Percentiles rank a stretch among this genome's conserved stretches.
Evolutionary conservation across 2,888 invertebrate genomes (phyloP).

Genomic region (Torymus aiolomorphi): DNA sequence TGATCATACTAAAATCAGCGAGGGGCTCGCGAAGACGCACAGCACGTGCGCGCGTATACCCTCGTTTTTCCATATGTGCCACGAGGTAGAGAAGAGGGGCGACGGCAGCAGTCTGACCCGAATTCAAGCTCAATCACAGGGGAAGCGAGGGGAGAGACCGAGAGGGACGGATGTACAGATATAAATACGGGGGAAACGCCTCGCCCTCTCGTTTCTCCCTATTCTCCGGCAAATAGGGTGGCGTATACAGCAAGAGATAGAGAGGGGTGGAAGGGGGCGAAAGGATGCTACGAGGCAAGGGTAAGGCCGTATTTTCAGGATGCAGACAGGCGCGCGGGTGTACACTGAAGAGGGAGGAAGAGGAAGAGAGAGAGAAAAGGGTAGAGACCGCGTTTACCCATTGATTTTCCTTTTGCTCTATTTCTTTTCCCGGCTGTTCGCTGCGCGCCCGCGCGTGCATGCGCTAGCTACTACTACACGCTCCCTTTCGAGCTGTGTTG

Average conservation of each 20-base stretch:
- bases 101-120: conserved; percentile 29
- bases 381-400: conserved; percentile 18
- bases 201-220: neutral
- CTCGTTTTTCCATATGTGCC: conserved; percentile 29
- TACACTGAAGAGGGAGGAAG: neutral
- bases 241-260: neutral
- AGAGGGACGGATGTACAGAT: conserved; percentile 9
- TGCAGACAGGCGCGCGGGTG: neutral
- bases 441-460: neutral
- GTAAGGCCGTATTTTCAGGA: conserved; percentile 30
- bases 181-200: conserved; percentile 24
- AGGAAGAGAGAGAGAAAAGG: no score
- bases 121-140: conserved; percentile 24
- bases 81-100: neutral
- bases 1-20: no score
- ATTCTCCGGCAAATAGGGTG: conserved; percentile 3
- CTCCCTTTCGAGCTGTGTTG: conserved; percentile 15
- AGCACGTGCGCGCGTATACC: neutral
- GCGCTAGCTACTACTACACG: no score
- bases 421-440: conserved; percentile 15
- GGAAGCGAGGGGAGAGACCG: neutral
- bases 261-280: neutral
- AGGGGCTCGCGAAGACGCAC: neutral
- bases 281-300: neutral
- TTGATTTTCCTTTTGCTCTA: conserved; percentile 43